phyloP scores from a whole-genome alignment of 1,140 invertebrate genomes.

The Bombus sylvicola region DNA sequence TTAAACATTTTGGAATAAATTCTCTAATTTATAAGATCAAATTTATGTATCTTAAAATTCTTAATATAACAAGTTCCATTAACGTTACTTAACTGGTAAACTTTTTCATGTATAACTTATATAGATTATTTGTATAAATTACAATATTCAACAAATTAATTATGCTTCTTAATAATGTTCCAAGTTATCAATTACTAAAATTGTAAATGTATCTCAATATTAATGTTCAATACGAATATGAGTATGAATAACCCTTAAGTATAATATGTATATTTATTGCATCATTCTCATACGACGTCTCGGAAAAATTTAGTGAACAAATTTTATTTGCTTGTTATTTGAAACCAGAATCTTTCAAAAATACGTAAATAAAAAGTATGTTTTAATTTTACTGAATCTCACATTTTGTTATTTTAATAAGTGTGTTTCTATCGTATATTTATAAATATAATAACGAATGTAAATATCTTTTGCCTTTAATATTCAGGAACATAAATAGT shows the following conservation, averaged over 20 bases:
- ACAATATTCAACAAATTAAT: background rate
- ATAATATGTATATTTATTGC: background rate
- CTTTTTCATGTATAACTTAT: background rate
- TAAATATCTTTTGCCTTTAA: background rate
- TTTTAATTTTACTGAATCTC: background rate
- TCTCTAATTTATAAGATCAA: background rate
- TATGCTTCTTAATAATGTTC: background rate
- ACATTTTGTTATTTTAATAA: background rate
- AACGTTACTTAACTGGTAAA: background rate
- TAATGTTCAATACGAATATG: too few species aligned
- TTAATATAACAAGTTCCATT: background rate
- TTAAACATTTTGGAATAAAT: background rate
- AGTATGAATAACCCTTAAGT: constrained; percentile 13
- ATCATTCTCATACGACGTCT: background rate
- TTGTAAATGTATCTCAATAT: background rate
- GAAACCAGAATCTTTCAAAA: background rate
- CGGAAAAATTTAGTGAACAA: background rate
- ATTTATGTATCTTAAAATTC: background rate
- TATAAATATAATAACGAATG: background rate
- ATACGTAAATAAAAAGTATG: constrained; percentile 8
- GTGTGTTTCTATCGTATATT: background rate
- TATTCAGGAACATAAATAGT: background rate
- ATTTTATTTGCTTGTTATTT: background rate
- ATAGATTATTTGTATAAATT: background rate
- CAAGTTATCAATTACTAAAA: background rate